These are phyloP conservation scores for Colinus virginianus DNA, from an alignment of 2,113 vertebrate genomes.

Conservation along the genomic window DNA sequence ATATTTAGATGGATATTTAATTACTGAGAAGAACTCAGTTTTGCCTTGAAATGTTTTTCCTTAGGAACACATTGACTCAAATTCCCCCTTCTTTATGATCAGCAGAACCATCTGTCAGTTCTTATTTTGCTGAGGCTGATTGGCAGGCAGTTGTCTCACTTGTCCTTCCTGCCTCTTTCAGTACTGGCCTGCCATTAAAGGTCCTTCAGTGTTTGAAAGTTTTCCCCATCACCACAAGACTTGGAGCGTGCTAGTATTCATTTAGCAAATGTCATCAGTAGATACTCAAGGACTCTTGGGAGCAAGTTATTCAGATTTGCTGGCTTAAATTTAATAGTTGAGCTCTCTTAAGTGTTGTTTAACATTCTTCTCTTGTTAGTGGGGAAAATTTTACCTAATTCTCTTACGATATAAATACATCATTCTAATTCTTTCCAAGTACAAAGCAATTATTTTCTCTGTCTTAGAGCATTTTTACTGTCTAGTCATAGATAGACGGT, in stretches of 20 bases:
- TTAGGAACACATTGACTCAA: not conserved
- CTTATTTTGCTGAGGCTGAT: not conserved
- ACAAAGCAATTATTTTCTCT: not conserved
- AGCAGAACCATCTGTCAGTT: not conserved
- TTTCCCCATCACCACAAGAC: not conserved
- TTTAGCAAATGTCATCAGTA: not conserved
- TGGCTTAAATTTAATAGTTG: slow-evolving; percentile 16
- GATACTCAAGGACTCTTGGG: slow-evolving; percentile 17
- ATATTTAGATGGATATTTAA: not conserved
- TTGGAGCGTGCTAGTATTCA: not conserved
- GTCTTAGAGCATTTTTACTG: not conserved
- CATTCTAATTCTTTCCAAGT: slow-evolving; percentile 14
- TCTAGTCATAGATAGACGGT: not conserved
- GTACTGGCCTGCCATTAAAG: not conserved
- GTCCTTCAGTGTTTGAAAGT: not conserved
- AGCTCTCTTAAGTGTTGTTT: not conserved
- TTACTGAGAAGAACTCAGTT: not conserved
- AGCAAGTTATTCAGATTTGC: not conserved
- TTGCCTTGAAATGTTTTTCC: slow-evolving; percentile 18
- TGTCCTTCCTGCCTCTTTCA: not conserved
- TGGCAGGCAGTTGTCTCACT: not conserved
- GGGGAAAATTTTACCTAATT: slow-evolving; percentile 33
- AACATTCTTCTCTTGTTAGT: not conserved
- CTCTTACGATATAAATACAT: not conserved
- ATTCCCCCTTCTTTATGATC: not conserved